Evolutionary conservation across 2,797 vertebrate species (phyloP).

Genomic region (Uromys caudimaculatus): DNA sequence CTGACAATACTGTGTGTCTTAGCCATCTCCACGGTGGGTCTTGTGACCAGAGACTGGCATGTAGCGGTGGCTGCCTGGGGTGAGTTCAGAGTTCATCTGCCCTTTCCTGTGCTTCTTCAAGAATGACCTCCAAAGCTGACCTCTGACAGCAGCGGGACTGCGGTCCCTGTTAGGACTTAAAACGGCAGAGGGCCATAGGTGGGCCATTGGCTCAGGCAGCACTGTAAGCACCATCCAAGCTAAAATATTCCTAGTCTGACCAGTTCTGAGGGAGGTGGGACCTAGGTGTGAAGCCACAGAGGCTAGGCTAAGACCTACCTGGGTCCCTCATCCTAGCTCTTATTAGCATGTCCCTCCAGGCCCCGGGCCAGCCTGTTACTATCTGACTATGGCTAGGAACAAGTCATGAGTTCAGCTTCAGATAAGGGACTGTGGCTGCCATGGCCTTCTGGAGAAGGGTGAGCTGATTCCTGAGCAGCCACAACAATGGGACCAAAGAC

Average conservation of each 20-base stretch:
- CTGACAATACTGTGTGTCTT: background rate
- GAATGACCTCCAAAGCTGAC: background rate
- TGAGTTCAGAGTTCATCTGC: background rate
- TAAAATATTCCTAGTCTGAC: background rate
- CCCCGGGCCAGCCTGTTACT: constrained; percentile 10
- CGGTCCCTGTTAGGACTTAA: too few relatives aligned
- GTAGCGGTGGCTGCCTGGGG: background rate
- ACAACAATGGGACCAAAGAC: background rate
- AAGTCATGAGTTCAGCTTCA: background rate
- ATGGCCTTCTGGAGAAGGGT: background rate
- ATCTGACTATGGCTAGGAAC: background rate
- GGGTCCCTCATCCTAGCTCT: background rate
- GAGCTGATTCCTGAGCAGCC: background rate
- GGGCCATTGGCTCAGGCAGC: background rate
- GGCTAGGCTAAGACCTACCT: background rate
- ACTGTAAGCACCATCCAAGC: background rate
- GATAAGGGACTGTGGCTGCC: background rate
- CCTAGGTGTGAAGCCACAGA: background rate
- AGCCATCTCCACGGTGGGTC: background rate
- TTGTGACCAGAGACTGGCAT: background rate
- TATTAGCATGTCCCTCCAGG: background rate
- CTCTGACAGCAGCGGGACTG: background rate
- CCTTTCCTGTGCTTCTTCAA: background rate
- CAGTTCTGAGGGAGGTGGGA: background rate
- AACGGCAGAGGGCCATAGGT: background rate